Percentiles rank a stretch among this genome's conserved stretches.
phyloP scores from a whole-genome alignment of 2,113 vertebrate species.

The Cyanoramphus novaezelandiae region DNA sequence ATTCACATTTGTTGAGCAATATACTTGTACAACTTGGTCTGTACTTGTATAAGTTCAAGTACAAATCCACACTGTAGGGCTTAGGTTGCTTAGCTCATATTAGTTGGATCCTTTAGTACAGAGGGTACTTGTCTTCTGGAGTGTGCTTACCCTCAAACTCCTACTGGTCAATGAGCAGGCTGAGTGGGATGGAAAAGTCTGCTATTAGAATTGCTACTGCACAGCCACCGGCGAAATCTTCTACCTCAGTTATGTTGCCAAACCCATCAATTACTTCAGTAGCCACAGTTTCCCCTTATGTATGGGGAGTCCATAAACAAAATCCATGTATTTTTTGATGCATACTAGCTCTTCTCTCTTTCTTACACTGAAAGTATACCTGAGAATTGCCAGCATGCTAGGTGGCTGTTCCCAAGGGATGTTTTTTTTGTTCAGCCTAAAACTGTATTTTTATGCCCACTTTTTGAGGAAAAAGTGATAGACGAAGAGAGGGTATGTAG shows the following conservation, averaged over 20 bases:
- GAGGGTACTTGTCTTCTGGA: neutral
- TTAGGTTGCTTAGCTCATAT: neutral
- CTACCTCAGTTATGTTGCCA: neutral
- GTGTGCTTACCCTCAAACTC: neutral
- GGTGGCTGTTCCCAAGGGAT: neutral
- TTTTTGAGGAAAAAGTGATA: neutral
- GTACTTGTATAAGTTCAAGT: neutral
- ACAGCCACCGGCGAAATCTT: neutral
- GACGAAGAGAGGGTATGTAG: neutral
- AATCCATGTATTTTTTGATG: neutral
- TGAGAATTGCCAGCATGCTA: neutral
- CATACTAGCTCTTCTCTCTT: neutral
- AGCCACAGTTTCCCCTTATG: neutral
- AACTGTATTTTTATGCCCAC: neutral
- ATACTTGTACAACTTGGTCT: neutral
- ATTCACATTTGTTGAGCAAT: neutral
- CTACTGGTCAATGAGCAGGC: neutral
- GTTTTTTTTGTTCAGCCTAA: neutral
- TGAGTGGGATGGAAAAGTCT: neutral
- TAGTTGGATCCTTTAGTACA: neutral
- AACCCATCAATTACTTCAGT: neutral
- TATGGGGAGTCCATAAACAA: neutral
- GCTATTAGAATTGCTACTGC: neutral
- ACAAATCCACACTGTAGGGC: neutral
- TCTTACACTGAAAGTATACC: neutral